Evolutionary conservation across 2,888 invertebrate species (phyloP), one percentile per base, ranked within the genome.

Genomic region (Amphipoea lucens): DNA sequence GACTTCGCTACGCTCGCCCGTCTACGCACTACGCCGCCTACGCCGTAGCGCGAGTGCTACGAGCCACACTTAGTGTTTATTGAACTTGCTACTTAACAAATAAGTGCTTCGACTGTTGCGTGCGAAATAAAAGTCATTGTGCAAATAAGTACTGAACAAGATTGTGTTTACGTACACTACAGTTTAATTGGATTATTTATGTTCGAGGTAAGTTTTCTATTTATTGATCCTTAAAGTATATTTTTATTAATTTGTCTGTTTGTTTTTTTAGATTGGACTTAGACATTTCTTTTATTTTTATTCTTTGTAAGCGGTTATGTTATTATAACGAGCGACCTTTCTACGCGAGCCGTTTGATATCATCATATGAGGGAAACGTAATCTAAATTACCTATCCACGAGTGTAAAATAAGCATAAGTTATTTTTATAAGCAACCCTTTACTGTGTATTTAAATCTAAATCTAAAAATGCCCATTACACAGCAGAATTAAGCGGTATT

Each of bases 1-100:
- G 93, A 91, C 80, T 86, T 90, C 92, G 89, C 82, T 85, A 87
- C 90, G 93, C 78, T 84, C 91, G 91, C 91, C 86, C 86, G 93
- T 90, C 84, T 90, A 78, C 75, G 74, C 83, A 71, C 87, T 79
- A 87, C 90, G 88, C 80, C 80, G 84, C 82, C 88, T 88, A 88
- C 90, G 90, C 79, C 83, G 85, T 89, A 90, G 89, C 90, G 88
- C 84, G 86, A 88, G 89, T 87, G 90, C 88, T 88, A 89, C 90
- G 89, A 76, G 72, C 51, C 75, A 80, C 82, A 85, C 87, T 12
- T 83, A 91, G 91, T 92, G 92, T 87, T 88, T 88, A 88, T 87
- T 84, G 90, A 91, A 92, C 91, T 91, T 87, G 78, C 73, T 80
- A 75, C 77, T 80, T 79, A 84, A 54, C 65, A 72, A 80, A 81